Evolutionary conservation across 92 coral and sea anemone species (phyloP).

Genomic region (Zoanthus solanderi): DNA sequence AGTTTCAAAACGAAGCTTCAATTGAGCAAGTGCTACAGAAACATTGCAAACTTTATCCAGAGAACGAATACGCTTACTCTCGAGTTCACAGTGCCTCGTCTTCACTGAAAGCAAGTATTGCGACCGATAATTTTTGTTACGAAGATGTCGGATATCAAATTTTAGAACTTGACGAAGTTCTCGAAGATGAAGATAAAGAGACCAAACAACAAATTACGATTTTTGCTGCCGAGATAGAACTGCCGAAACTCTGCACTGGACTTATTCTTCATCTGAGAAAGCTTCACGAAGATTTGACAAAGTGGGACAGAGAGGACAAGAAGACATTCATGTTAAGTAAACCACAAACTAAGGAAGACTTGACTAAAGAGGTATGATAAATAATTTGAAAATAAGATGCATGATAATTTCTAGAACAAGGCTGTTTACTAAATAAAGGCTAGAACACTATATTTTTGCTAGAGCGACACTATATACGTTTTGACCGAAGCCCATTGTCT

Average conservation of each 20-base stretch:
- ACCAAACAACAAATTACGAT: not conserved
- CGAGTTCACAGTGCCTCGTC: not conserved
- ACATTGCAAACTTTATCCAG: not conserved
- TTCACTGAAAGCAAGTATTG: not conserved
- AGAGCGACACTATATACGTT: too few relatives aligned
- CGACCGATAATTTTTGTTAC: not conserved
- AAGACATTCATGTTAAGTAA: not conserved
- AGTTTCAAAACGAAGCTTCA: not conserved
- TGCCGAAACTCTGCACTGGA: not conserved
- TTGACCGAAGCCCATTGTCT: too few relatives aligned
- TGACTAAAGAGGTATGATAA: not conserved
- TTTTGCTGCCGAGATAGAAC: constrained; percentile 3
- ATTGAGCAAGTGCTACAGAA: not conserved
- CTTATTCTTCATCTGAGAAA: not conserved
- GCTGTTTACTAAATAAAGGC: not conserved
- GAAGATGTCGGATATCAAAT: not conserved
- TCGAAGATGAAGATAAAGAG: too few relatives aligned
- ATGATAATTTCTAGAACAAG: not conserved
- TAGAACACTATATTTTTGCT: too few relatives aligned
- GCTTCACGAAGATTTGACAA: constrained; percentile 21
- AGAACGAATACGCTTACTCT: not conserved
- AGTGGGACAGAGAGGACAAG: constrained; percentile 32
- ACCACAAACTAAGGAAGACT: not conserved
- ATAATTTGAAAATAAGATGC: not conserved
- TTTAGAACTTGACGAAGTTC: not conserved